Evolutionary conservation across 2,113 vertebrate species (phyloP).

Genomic region (Xyrauchen texanus): DNA sequence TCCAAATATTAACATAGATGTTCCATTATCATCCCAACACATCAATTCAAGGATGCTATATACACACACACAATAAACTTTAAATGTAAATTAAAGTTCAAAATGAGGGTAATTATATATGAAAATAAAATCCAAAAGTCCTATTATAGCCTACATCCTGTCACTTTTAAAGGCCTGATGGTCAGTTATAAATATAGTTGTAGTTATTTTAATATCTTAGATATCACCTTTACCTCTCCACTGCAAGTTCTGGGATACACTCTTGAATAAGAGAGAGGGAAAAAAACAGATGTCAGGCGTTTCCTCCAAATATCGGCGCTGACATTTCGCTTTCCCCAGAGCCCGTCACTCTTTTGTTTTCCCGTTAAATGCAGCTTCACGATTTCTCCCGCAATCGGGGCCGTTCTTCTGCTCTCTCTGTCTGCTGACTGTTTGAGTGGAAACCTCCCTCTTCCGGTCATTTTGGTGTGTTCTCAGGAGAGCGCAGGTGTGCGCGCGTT

Average conservation of each 20-base stretch:
- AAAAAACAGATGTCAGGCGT: slow-evolving; percentile 3
- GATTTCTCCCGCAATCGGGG: not conserved
- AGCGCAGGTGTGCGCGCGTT: slow-evolving; percentile 5
- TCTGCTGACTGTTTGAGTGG: not conserved
- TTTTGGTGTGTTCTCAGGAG: not conserved
- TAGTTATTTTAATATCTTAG: not conserved
- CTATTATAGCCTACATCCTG: not conserved
- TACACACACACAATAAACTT: too few relatives aligned
- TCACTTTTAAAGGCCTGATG: not conserved
- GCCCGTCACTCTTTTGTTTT: slow-evolving; percentile 1
- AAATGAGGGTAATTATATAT: too few relatives aligned
- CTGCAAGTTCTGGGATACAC: slow-evolving; percentile 15
- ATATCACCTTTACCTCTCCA: slow-evolving; percentile 24
- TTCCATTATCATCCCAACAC: too few relatives aligned
- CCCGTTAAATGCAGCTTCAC: slow-evolving; percentile 8
- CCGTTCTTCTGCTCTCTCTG: not conserved
- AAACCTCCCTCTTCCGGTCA: slow-evolving; percentile 52
- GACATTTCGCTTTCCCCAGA: slow-evolving; percentile 42
- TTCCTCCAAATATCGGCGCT: slow-evolving; percentile 23
- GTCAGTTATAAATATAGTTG: not conserved
- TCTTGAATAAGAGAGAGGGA: not conserved
- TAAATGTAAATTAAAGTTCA: too few relatives aligned
- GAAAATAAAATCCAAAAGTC: not conserved
- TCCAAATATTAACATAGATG: too few relatives aligned
- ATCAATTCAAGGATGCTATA: too few relatives aligned